phyloP scores from a whole-genome alignment of 1,140 invertebrate genomes.

The Trichonephila inaurata region DNA sequence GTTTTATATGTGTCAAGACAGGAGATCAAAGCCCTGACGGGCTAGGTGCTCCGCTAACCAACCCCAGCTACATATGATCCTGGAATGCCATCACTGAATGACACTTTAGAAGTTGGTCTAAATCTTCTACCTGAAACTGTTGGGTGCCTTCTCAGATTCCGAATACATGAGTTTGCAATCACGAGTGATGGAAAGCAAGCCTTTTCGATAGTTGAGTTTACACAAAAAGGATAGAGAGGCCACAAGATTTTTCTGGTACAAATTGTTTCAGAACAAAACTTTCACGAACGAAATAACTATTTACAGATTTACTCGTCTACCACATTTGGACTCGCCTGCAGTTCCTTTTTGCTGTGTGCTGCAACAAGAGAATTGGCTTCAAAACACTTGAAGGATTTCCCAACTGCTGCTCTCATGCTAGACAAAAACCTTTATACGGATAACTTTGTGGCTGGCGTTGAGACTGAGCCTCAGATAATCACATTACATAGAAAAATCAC shows the following conservation, averaged over 20 bases:
- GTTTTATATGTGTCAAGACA: no score
- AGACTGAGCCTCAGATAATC: not conserved
- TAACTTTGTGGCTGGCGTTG: constrained; percentile 14
- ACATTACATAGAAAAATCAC: not conserved
- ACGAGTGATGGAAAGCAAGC: constrained; percentile 35
- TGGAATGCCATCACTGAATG: no score
- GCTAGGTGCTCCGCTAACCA: no score
- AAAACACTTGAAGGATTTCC: constrained; percentile 34
- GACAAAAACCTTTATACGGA: constrained; percentile 57
- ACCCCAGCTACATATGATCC: no score
- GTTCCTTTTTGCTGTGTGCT: constrained; percentile 57
- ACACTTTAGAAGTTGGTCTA: no score
- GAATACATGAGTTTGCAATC: not conserved
- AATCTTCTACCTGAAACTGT: not conserved
- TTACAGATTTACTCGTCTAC: constrained; percentile 54
- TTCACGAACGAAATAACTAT: constrained; percentile 36
- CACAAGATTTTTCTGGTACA: no score
- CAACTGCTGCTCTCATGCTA: constrained; percentile 21
- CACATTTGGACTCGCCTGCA: constrained; percentile 34
- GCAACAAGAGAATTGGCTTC: constrained; percentile 36
- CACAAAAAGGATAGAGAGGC: no score
- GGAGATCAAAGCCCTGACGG: no score
- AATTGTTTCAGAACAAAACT: no score
- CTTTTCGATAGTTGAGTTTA: not conserved
- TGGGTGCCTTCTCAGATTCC: constrained; percentile 26